These are phyloP conservation scores for Bos javanicus DNA, from an alignment of 2,113 vertebrate species.

Conservation along the genomic window DNA sequence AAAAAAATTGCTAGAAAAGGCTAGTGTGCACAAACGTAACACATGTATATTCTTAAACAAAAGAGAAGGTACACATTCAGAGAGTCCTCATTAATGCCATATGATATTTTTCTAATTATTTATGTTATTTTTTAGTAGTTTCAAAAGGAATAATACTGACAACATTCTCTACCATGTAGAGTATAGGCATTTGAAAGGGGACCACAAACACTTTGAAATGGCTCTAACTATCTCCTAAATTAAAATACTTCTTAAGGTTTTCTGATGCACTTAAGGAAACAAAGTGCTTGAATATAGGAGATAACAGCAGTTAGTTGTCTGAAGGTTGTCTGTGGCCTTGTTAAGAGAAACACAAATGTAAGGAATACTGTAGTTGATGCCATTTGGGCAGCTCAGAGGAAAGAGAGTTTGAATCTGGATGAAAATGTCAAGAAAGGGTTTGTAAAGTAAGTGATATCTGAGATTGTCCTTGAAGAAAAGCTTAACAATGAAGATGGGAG, in stretches of 20 bases:
- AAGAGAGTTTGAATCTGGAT: not conserved
- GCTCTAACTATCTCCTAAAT: not conserved
- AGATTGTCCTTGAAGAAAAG: not conserved
- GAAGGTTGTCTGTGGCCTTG: not conserved
- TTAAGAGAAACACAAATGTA: not conserved
- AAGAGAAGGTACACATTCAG: not conserved
- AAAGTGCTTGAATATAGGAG: not conserved
- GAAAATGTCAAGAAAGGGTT: not conserved
- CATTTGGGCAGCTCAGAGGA: not conserved
- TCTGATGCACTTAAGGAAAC: not conserved
- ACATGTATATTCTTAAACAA: not conserved
- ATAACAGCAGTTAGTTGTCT: not conserved
- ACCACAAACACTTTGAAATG: not conserved
- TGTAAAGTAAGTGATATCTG: not conserved
- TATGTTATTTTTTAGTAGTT: not conserved
- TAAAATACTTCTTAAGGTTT: constrained; percentile 5
- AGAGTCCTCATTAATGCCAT: not conserved
- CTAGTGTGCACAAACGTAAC: not conserved
- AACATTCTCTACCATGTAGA: not conserved
- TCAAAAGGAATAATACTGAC: not conserved
- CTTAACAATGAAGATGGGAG: not conserved
- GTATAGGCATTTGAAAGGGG: not conserved
- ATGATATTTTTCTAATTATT: not conserved
- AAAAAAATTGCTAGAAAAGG: not conserved
- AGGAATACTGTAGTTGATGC: not conserved